Evolutionary conservation across 2,888 invertebrate species (phyloP).

Genomic region (Pterobdella sp.): DNA sequence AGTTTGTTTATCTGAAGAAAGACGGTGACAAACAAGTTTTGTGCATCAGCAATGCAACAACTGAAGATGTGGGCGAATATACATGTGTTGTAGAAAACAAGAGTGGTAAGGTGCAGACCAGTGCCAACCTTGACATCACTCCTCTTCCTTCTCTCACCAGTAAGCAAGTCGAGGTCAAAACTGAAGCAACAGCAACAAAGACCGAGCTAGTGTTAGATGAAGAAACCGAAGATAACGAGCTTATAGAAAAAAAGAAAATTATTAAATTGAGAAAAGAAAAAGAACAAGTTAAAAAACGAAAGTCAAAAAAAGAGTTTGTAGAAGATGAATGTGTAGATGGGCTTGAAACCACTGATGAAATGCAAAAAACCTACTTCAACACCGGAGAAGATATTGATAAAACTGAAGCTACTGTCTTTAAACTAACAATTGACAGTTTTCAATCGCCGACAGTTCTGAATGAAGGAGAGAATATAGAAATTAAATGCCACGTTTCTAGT

Average conservation of each 20-base stretch:
- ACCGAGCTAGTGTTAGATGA: not conserved
- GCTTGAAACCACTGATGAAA: not conserved
- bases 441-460: constrained; percentile 17
- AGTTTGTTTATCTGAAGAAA: constrained; percentile 33
- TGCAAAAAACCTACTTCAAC: not conserved
- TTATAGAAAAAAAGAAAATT: not conserved
- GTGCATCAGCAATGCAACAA: constrained; percentile 2
- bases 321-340: not conserved
- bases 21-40: constrained; percentile 17
- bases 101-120: not conserved
- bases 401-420: not conserved
- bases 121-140: not conserved
- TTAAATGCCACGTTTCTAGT: constrained; percentile 31
- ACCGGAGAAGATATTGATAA: not conserved
- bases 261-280: not conserved
- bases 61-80: not conserved
- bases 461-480: constrained; percentile 30
- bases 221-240: not conserved
- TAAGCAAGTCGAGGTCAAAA: not conserved
- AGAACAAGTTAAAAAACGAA: not conserved
- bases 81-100: not conserved
- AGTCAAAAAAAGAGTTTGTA: constrained; percentile 15
- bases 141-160: not conserved
- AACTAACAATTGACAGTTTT: not conserved
- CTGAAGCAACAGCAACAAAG: constrained; percentile 1